These are phyloP conservation scores for Sternotherus odoratus DNA, from an alignment of 2,797 vertebrate genomes.

Conservation along the genomic window DNA sequence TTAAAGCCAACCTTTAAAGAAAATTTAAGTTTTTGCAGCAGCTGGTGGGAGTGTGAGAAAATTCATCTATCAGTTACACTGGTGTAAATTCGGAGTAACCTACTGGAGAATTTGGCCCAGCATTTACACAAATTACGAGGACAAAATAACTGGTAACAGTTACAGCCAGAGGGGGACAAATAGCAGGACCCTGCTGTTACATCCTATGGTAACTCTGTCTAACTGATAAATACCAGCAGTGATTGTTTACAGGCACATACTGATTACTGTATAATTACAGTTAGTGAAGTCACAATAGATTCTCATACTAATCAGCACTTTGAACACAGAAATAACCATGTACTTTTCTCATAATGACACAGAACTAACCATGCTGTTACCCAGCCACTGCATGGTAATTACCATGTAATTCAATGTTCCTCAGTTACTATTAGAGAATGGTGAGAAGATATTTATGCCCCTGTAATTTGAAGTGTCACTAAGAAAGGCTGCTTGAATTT, in stretches of 20 bases:
- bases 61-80: constrained; percentile 10
- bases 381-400: background rate
- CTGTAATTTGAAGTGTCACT: background rate
- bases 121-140: background rate
- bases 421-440: background rate
- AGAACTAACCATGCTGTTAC: rapidly evolving
- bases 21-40: constrained; percentile 21
- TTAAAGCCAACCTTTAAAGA: constrained; percentile 23
- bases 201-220: background rate
- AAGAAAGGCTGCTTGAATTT: background rate
- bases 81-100: background rate
- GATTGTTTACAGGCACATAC: background rate
- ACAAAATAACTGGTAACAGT: background rate
- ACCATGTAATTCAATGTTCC: background rate
- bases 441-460: background rate
- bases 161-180: background rate
- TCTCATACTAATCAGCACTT: background rate
- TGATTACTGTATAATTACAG: background rate
- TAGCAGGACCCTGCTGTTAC: background rate
- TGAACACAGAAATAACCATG: background rate
- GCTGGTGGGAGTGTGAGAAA: background rate
- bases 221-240: background rate
- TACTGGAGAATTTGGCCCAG: background rate
- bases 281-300: background rate
- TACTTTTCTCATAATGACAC: background rate